phyloP scores from a whole-genome alignment of 2,888 invertebrate species.

The Theretra japonica region DNA sequence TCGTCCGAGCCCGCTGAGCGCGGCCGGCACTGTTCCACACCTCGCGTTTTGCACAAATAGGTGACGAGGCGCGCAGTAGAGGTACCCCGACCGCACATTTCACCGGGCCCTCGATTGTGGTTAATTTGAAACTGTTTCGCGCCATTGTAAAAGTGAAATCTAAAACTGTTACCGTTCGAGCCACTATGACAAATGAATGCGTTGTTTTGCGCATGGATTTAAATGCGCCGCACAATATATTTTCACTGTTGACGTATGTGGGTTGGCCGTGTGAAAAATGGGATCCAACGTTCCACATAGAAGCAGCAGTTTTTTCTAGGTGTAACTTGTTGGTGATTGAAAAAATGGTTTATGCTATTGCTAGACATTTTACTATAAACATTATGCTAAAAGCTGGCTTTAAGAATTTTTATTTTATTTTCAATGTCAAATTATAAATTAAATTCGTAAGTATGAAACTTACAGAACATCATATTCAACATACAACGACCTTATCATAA shows the following conservation, averaged over 20 bases:
- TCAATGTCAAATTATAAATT: too few relatives aligned
- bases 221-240: conserved; percentile 15
- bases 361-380: too few relatives aligned
- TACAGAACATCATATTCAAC: too few relatives aligned
- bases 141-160: conserved; percentile 70
- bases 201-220: conserved; percentile 29
- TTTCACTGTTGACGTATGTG: conserved; percentile 18
- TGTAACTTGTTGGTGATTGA: not conserved
- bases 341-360: not conserved
- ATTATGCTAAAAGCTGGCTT: too few relatives aligned
- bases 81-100: conserved; percentile 57
- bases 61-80: conserved; percentile 42
- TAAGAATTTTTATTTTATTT: too few relatives aligned
- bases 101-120: conserved; percentile 59
- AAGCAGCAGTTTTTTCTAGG: not conserved
- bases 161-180: conserved; percentile 47
- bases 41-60: conserved; percentile 27
- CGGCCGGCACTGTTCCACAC: conserved; percentile 1
- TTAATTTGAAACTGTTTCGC: conserved; percentile 61
- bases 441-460: too few relatives aligned
- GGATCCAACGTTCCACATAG: not conserved
- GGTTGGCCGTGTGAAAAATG: conserved; percentile 2
- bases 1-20: not conserved
- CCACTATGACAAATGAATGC: conserved; percentile 32
- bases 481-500: too few relatives aligned